Conservation (phyloP, 2,113 vertebrate species). For the Apteryx mantelli region DNA sequence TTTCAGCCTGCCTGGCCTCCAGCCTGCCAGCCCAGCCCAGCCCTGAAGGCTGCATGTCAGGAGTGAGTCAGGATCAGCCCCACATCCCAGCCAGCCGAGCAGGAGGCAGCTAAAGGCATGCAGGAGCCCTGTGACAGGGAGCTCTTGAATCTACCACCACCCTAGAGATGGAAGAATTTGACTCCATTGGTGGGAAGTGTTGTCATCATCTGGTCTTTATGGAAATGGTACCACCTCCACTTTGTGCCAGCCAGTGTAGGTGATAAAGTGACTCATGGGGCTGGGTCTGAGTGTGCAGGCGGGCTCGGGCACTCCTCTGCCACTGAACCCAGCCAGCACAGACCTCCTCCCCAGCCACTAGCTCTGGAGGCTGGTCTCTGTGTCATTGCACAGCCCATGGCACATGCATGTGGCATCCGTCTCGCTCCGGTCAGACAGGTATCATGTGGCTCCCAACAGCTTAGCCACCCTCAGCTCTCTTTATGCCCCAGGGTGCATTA, state of each 20-base stretch:
- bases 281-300: not conserved
- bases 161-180: not conserved
- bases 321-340: not conserved
- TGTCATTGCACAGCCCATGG: not conserved
- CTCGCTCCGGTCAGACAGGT: not conserved
- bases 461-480: not conserved
- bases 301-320: not conserved
- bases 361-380: not conserved
- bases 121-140: not conserved
- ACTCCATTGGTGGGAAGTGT: not conserved
- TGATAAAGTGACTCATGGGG: rapidly evolving
- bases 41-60: not conserved
- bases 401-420: not conserved
- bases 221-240: rapidly evolving
- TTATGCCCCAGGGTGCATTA: not conserved
- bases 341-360: rapidly evolving
- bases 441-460: not conserved
- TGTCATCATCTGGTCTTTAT: not conserved
- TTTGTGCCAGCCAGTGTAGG: rapidly evolving
- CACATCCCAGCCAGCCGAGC: rapidly evolving
- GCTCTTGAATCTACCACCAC: not conserved
- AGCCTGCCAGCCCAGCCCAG: not conserved
- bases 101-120: not conserved
- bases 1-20: not conserved
- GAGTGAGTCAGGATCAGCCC: slow-evolving; percentile 17